Percentiles rank a stretch among this genome's conserved stretches.
Conservation (phyloP, 2,113 vertebrate species). For the Muscicapa adusta region DNA sequence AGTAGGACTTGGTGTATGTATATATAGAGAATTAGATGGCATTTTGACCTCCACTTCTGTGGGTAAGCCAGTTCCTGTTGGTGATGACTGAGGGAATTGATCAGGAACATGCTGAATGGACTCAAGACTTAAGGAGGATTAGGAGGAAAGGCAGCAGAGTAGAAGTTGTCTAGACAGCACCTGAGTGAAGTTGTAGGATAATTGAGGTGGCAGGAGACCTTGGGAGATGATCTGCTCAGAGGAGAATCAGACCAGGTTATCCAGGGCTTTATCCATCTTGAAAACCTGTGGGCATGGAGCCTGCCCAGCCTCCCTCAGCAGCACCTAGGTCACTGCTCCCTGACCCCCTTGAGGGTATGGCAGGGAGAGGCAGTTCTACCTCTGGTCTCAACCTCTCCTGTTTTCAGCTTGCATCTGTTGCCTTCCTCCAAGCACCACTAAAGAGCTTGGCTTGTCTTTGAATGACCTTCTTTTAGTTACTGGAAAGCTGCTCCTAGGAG, state of each 20-base stretch:
- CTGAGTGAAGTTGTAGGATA: not conserved
- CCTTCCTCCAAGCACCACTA: not conserved
- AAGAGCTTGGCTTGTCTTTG: not conserved
- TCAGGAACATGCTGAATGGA: not conserved
- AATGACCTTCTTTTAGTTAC: not conserved
- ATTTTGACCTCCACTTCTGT: not conserved
- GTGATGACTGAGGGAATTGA: not conserved
- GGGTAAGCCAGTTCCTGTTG: not conserved
- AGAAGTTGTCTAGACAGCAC: not conserved
- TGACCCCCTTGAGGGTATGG: fast-evolving
- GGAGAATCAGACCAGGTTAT: not conserved
- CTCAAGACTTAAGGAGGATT: not conserved
- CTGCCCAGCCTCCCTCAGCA: not conserved
- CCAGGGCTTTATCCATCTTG: not conserved
- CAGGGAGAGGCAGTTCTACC: not conserved
- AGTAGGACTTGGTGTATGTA: not conserved
- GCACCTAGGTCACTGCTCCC: not conserved
- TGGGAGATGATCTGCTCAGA: not conserved
- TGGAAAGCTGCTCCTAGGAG: not conserved
- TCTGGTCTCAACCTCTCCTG: not conserved
- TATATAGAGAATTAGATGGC: not conserved
- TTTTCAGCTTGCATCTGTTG: not conserved
- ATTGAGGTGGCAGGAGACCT: not conserved
- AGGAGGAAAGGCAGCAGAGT: not conserved
- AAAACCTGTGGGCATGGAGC: not conserved